Base-by-base conservation (phyloP, 2,113 vertebrate species). In the Stigmatopora argus region DNA sequence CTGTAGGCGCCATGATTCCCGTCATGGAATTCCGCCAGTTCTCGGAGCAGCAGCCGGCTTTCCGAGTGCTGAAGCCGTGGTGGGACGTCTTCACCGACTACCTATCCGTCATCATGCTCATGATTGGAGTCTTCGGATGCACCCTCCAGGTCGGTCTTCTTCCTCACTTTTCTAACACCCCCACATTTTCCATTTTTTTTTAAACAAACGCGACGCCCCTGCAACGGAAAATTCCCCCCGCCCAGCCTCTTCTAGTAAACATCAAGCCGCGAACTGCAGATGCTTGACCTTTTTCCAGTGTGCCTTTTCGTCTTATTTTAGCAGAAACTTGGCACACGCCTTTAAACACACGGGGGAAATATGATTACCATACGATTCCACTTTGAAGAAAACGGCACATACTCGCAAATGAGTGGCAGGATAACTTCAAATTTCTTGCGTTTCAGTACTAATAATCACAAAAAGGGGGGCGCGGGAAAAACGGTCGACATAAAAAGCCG, bases 1-100 rank as follows among this genome's bases (percentile, higher is more conserved):
- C 35, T 11, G 21, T 84, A 91, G 90, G 92, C 92, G 92, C 67
- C 75, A 99, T 99, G 96, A 99, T 99, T 92, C 96, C 96, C 0
- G 91, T 99, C 78, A 98, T 95, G 0, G 96, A 99, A 89, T 99
- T 99, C 77, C 93, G 96, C 2, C 97, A 98, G 90, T 98, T 99
- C 89, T 92, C 95, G 19, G 97, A 99, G 84, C 95, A 98, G 86
- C 96, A 99, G 90, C 94, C 96, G 0, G 96, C 95, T 0, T 98
- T 98, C 90, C 88, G 97, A 21, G 96, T 99, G 69, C 92, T 99
- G 79, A 99, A 99, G 85, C 97, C 97, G 0, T 99, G 97, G 97
- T 99, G 97, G 97, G 97, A 99, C 31, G 97, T 99, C 71, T 99
- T 99, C 72, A 96, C 96, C 0, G 97, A 99, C 71, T 99, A 98